A percentile compares a stretch with the other conserved stretches of the same genome.
Conservation (phyloP, 2,888 invertebrate species). For the Tuta absoluta region DNA sequence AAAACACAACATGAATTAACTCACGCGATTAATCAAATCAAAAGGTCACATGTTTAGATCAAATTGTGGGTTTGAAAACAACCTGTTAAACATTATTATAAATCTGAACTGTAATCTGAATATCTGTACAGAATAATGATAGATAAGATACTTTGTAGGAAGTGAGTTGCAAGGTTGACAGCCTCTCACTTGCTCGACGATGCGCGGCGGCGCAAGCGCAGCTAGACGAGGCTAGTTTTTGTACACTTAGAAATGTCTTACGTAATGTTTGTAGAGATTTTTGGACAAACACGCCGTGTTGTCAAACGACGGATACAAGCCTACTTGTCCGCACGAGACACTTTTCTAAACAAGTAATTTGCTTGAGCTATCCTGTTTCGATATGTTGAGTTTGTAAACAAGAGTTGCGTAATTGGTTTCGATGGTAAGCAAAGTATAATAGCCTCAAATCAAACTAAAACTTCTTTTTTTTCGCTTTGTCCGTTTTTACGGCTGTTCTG, state of each 20-base stretch:
- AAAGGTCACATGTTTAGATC: conserved; percentile 19
- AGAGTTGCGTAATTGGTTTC: neutral
- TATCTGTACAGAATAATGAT: conserved; percentile 28
- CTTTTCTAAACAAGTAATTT: conserved; percentile 2
- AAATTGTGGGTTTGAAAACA: conserved; percentile 15
- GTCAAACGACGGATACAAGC: conserved; percentile 11
- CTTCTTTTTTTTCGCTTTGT: too few species aligned
- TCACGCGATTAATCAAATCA: conserved; percentile 13
- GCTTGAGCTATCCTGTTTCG: conserved; percentile 2
- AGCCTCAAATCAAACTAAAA: too few species aligned
- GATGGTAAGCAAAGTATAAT: neutral
- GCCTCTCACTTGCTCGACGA: conserved; percentile 48
- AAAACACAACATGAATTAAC: conserved; percentile 15
- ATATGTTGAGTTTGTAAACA: neutral
- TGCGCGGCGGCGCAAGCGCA: conserved; percentile 42
- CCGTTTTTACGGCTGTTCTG: too few species aligned
- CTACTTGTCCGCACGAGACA: conserved; percentile 4
- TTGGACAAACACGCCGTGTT: conserved; percentile 7
- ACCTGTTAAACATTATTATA: conserved; percentile 11
- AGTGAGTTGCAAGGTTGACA: conserved; percentile 55
- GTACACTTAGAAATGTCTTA: conserved; percentile 22
- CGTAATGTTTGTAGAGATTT: conserved; percentile 22
- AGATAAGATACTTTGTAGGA: conserved; percentile 42
- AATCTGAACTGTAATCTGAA: conserved; percentile 25
- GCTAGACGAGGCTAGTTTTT: conserved; percentile 41